A percentile compares a stretch with the other conserved stretches of the same genome.
phyloP scores from a whole-genome alignment of 2,113 vertebrate species.

The Sprattus sprattus region DNA sequence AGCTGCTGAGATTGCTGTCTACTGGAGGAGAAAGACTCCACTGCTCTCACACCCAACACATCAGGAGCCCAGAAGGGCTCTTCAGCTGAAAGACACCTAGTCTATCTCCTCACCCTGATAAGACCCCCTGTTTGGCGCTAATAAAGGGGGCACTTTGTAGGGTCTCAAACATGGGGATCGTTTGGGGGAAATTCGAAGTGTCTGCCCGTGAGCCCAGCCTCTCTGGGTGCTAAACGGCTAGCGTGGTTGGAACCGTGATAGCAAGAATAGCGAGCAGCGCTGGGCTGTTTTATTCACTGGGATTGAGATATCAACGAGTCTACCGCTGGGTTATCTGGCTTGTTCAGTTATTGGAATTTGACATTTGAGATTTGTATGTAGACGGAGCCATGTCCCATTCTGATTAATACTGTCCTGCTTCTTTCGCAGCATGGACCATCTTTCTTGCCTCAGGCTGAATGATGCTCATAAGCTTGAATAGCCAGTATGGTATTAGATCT shows the following conservation, averaged over 20 bases:
- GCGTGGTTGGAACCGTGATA: not conserved
- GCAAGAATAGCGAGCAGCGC: not conserved
- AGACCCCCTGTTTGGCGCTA: not conserved
- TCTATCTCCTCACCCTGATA: not conserved
- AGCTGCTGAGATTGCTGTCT: not conserved
- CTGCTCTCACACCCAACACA: not conserved
- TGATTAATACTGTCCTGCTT: not conserved
- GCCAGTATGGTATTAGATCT: conserved; percentile 30
- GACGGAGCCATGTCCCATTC: not conserved
- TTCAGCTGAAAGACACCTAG: not conserved
- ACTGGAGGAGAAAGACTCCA: not conserved
- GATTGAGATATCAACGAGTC: not conserved
- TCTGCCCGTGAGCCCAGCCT: not conserved
- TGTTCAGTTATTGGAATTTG: not conserved
- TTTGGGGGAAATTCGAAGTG: not conserved
- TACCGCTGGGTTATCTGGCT: not conserved
- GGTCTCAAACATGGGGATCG: not conserved
- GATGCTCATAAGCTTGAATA: conserved; percentile 2
- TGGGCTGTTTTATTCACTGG: not conserved
- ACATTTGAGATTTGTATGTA: not conserved
- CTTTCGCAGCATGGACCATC: not conserved
- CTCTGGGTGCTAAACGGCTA: no score
- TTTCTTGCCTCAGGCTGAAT: not conserved
- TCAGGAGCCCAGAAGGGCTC: not conserved
- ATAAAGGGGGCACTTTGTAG: not conserved